Conservation (phyloP, 2,888 invertebrate species). For the Apamea anceps region DNA sequence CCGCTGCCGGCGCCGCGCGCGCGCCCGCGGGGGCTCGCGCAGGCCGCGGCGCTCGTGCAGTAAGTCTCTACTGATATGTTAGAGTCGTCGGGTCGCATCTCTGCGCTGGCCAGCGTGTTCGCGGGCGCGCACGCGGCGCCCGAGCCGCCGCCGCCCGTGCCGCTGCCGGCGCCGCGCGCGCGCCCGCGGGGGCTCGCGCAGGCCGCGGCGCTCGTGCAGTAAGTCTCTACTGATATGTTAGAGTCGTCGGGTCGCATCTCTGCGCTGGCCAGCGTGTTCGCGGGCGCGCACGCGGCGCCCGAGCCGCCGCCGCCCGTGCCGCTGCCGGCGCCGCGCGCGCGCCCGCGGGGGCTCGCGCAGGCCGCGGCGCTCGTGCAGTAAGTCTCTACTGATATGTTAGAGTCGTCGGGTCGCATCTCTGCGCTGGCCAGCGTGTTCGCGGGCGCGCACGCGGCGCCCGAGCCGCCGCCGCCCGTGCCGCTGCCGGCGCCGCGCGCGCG, state of each 20-base stretch:
- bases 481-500: conserved; percentile 93
- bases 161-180: conserved; percentile 93
- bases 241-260: conserved; percentile 98
- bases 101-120: conserved; percentile 96
- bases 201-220: conserved; percentile 92
- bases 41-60: conserved; percentile 93
- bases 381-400: no score
- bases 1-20: conserved; percentile 94
- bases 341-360: conserved; percentile 92
- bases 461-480: conserved; percentile 90
- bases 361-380: conserved; percentile 92
- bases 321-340: conserved; percentile 93
- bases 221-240: no score
- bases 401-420: conserved; percentile 98
- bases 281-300: conserved; percentile 91
- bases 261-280: conserved; percentile 95
- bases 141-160: conserved; percentile 89
- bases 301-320: conserved; percentile 91
- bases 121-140: conserved; percentile 91
- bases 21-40: conserved; percentile 91
- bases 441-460: conserved; percentile 91
- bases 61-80: no score
- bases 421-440: conserved; percentile 96
- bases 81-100: conserved; percentile 98
- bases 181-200: conserved; percentile 92